A percentile compares a stretch with the other conserved stretches of the same genome.
Evolutionary conservation across 2,888 invertebrate species (phyloP).

Genomic region (Malthinus flaveolus): DNA sequence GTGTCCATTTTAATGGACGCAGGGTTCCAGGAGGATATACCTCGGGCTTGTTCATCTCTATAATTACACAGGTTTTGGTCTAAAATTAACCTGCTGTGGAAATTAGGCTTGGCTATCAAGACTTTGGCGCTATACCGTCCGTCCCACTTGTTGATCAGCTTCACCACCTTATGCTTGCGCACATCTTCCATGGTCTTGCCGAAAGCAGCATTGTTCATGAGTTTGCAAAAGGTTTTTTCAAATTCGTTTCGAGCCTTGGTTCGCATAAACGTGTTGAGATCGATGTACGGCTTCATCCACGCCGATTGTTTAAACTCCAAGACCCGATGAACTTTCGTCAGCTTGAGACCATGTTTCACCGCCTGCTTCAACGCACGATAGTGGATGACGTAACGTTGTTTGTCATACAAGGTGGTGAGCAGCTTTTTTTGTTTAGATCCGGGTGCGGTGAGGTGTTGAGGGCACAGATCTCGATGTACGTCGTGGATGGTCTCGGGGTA

Average conservation of each 20-base stretch:
- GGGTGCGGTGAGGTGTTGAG: conserved; percentile 32
- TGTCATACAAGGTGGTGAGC: conserved; percentile 33
- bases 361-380: conserved; percentile 38
- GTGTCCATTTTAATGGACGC: too few species aligned
- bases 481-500: conserved; percentile 49
- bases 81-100: conserved; percentile 29
- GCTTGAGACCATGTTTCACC: conserved; percentile 35
- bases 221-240: conserved; percentile 40
- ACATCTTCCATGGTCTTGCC: conserved; percentile 49
- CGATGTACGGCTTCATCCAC: conserved; percentile 47
- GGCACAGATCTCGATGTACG: conserved; percentile 36
- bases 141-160: conserved; percentile 29
- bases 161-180: conserved; percentile 43
- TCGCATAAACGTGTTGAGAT: conserved; percentile 45
- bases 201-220: conserved; percentile 43
- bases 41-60: conserved; percentile 32
- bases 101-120: conserved; percentile 31
- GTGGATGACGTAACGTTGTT: conserved; percentile 39
- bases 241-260: conserved; percentile 28
- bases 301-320: conserved; percentile 46
- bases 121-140: conserved; percentile 41
- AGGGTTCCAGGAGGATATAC: too few species aligned
- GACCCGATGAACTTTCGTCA: conserved; percentile 40
- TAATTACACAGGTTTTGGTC: conserved; percentile 21
- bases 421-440: conserved; percentile 32